These are phyloP conservation scores for Cynaeus angustus DNA, from an alignment of 2,888 invertebrate genomes.

Conservation along the genomic window DNA sequence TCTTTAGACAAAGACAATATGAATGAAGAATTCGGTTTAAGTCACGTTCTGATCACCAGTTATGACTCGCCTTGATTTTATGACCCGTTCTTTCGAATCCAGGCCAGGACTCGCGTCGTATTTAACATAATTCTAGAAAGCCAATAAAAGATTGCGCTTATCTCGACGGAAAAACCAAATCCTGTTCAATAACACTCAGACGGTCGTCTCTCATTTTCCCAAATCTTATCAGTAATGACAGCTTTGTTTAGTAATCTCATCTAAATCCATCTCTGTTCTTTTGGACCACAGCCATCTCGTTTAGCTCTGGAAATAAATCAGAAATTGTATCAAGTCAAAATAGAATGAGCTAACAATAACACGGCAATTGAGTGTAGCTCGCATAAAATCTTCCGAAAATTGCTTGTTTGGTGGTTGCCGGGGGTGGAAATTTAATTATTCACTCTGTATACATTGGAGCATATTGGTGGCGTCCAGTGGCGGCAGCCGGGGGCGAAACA, in stretches of 20 bases:
- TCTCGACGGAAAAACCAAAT: no score
- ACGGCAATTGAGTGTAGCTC: conserved; percentile 31
- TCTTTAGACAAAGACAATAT: conserved; percentile 59
- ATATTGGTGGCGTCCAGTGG: conserved; percentile 38
- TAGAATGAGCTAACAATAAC: conserved; percentile 25
- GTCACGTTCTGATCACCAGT: conserved; percentile 63
- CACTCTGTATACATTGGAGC: conserved; percentile 28
- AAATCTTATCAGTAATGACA: no score
- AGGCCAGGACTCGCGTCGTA: conserved; percentile 19
- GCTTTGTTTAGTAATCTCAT: no score
- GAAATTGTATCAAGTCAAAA: conserved; percentile 24
- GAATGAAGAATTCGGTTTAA: conserved; percentile 58
- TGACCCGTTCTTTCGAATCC: conserved; percentile 50
- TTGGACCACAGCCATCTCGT: conserved; percentile 44
- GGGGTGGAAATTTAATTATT: conserved; percentile 42
- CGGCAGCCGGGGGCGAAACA: conserved; percentile 9
- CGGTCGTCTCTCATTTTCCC: no score
- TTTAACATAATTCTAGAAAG: no score
- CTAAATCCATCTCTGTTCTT: conserved; percentile 1
- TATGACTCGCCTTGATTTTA: conserved; percentile 60
- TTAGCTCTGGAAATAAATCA: conserved; percentile 35
- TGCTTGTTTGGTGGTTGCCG: conserved; percentile 22
- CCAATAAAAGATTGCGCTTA: no score
- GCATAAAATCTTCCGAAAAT: conserved; percentile 38
- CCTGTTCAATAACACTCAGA: no score